A percentile compares a stretch with the other conserved stretches of the same genome.
phyloP scores from a whole-genome alignment of 2,797 vertebrate species.

The Pristis pectinata region DNA sequence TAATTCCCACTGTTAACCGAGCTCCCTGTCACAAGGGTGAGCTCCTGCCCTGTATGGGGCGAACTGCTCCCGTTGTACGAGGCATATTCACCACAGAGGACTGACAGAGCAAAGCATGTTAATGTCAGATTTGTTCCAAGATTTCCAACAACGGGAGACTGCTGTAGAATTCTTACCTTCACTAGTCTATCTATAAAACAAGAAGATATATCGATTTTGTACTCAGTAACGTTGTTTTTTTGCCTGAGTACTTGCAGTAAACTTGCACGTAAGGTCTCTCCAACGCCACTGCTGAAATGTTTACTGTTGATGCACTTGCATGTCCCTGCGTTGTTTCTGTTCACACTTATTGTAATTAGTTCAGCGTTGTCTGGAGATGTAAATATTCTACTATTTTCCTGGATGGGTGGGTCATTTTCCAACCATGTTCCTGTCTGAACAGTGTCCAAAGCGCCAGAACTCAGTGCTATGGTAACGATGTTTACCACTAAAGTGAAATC shows the following conservation, averaged over 20 bases:
- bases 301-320: not conserved
- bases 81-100: not conserved
- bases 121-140: not conserved
- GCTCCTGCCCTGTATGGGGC: not conserved
- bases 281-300: not conserved
- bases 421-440: not conserved
- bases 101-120: not conserved
- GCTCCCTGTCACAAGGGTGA: not conserved
- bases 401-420: not conserved
- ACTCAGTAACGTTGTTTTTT: too few relatives aligned
- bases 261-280: not conserved
- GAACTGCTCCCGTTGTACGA: not conserved
- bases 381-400: not conserved
- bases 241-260: not conserved
- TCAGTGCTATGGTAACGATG: not conserved
- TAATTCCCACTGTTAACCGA: not conserved
- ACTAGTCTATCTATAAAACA: conserved; percentile 9
- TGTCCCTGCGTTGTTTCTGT: not conserved
- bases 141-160: not conserved
- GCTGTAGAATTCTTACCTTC: too few relatives aligned
- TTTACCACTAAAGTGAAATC: not conserved
- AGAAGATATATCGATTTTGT: not conserved
- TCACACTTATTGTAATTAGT: not conserved
- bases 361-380: not conserved
- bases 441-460: not conserved